These are phyloP conservation scores for Penaeus chinensis DNA, from an alignment of 1,140 invertebrate genomes.

Conservation along the genomic window DNA sequence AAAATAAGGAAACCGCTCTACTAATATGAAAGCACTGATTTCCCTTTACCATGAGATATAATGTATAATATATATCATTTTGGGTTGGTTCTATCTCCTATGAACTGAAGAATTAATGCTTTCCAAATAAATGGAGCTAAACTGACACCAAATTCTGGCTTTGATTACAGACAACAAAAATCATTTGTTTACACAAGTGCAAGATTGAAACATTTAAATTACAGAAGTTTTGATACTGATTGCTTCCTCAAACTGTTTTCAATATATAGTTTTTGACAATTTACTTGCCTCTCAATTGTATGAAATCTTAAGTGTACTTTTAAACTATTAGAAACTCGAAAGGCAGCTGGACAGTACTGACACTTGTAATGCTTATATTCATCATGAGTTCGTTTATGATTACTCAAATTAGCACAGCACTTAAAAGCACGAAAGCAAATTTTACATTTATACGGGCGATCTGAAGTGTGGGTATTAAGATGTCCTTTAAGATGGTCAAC, in stretches of 20 bases:
- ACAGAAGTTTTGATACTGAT: background rate
- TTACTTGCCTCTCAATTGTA: conserved; percentile 19
- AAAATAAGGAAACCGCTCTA: too few species aligned
- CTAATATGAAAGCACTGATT: too few species aligned
- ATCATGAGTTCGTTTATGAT: conserved; percentile 10
- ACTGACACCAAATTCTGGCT: too few species aligned
- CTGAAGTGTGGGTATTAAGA: conserved; percentile 5
- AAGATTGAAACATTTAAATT: background rate
- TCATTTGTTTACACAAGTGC: too few species aligned
- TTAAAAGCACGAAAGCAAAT: conserved; percentile 20
- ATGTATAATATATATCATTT: too few species aligned
- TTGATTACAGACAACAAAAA: too few species aligned
- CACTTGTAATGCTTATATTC: background rate
- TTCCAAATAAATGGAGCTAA: too few species aligned
- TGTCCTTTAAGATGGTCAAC: conserved; percentile 7
- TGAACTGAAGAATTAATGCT: too few species aligned
- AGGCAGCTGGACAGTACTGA: conserved; percentile 4
- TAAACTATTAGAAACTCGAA: conserved; percentile 12
- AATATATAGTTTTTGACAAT: conserved; percentile 17
- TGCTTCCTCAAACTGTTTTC: conserved; percentile 28
- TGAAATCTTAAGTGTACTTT: conserved; percentile 14
- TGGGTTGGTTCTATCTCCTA: too few species aligned
- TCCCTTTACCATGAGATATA: too few species aligned
- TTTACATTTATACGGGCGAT: conserved; percentile 23
- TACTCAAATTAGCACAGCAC: conserved; percentile 8